A percentile compares a stretch with the other conserved stretches of the same genome.
These are phyloP conservation scores for Dendrocincla fuliginosa DNA, from an alignment of 2,797 vertebrate species.

Conservation along the genomic window DNA sequence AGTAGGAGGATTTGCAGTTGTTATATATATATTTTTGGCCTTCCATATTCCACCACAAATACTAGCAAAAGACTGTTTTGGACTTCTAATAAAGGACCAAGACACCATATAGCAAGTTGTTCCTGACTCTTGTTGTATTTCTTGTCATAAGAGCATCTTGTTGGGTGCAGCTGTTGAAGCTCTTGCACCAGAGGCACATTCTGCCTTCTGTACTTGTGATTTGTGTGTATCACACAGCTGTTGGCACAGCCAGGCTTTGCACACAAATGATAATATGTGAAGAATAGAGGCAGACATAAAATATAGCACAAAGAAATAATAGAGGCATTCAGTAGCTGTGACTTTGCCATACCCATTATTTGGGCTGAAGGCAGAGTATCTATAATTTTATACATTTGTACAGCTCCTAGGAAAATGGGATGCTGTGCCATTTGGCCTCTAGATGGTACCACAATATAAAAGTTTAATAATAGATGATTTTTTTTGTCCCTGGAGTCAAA, in stretches of 20 bases:
- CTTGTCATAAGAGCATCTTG: background rate
- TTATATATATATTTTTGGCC: background rate
- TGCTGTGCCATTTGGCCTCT: slow-evolving; percentile 48
- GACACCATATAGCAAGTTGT: rapidly evolving
- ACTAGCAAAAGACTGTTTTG: background rate
- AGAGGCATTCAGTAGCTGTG: background rate
- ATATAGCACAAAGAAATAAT: background rate
- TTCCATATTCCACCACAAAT: background rate
- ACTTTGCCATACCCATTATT: background rate
- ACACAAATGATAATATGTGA: background rate
- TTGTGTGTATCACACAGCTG: background rate
- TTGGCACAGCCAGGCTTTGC: background rate
- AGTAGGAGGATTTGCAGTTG: background rate
- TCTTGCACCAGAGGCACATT: background rate
- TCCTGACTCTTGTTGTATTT: background rate
- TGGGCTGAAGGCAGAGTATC: background rate
- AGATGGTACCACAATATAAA: slow-evolving; percentile 59
- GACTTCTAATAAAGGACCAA: background rate
- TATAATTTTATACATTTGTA: background rate
- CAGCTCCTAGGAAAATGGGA: background rate
- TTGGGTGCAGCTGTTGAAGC: background rate
- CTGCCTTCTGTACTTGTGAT: background rate
- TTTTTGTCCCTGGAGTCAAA: background rate
- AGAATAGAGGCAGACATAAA: background rate
- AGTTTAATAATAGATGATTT: background rate